phyloP scores from a whole-genome alignment of 2,797 vertebrate species.

The Enteromius trimaculatus region DNA sequence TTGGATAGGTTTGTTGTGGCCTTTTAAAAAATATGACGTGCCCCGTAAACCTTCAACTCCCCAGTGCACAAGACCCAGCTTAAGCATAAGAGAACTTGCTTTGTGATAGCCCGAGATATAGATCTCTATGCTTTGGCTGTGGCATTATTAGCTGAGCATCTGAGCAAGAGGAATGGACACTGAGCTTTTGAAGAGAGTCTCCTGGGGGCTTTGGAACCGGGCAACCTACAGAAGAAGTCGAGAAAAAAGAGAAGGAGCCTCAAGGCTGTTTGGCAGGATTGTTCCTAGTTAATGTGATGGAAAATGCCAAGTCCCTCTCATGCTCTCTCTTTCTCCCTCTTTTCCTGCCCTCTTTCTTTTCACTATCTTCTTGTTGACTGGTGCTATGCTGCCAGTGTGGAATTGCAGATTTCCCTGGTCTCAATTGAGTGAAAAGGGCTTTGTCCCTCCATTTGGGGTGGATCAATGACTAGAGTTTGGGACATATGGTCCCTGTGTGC shows the following conservation, averaged over 20 bases:
- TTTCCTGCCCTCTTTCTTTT: constrained; percentile 14
- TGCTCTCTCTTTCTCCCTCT: constrained; percentile 24
- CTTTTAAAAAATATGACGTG: constrained; percentile 72
- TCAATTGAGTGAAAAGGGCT: constrained; percentile 73
- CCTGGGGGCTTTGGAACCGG: constrained; percentile 55
- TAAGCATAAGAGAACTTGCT: constrained; percentile 72
- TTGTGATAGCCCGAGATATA: constrained; percentile 72
- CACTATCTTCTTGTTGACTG: constrained; percentile 64
- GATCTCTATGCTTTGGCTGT: constrained; percentile 74
- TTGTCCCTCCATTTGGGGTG: constrained; percentile 76
- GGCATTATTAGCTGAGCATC: constrained; percentile 78
- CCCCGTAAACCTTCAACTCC: constrained; percentile 67
- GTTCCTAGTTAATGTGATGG: constrained; percentile 59
- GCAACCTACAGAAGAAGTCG: constrained; percentile 42
- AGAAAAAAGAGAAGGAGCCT: constrained; percentile 53
- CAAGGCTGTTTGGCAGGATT: constrained; percentile 56
- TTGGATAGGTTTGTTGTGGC: constrained; percentile 74
- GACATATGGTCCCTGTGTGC: constrained; percentile 82
- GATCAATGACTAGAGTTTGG: constrained; percentile 73
- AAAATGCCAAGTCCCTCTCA: constrained; percentile 55
- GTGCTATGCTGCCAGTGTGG: constrained; percentile 74
- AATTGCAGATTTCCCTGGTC: constrained; percentile 72
- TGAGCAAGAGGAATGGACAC: constrained; percentile 71
- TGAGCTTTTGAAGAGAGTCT: constrained; percentile 61
- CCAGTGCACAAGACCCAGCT: constrained; percentile 66